These are phyloP conservation scores for Thalpophila matura DNA, from an alignment of 2,888 invertebrate species.

Conservation along the genomic window DNA sequence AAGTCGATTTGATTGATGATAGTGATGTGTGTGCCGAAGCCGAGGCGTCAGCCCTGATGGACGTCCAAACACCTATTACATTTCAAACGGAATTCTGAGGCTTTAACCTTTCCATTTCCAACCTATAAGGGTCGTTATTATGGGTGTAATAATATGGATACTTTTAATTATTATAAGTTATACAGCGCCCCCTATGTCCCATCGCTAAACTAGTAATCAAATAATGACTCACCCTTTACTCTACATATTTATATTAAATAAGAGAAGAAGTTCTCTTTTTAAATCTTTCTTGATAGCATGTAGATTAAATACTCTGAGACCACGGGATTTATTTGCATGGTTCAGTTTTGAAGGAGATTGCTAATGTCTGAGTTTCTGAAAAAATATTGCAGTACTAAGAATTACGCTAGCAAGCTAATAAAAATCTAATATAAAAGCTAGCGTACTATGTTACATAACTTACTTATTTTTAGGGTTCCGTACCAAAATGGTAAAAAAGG, in stretches of 20 bases:
- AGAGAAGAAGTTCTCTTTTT: background rate
- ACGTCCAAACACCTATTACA: slow-evolving; percentile 48
- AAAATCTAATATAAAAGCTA: background rate
- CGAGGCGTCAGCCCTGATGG: slow-evolving; percentile 50
- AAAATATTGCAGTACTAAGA: background rate
- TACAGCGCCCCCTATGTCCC: too few relatives aligned
- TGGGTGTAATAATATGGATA: background rate
- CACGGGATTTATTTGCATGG: background rate
- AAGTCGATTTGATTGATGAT: slow-evolving; percentile 81
- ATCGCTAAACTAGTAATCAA: too few relatives aligned
- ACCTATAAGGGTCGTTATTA: background rate
- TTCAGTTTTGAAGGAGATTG: background rate
- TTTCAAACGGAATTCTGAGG: slow-evolving; percentile 31
- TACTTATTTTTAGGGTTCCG: too few relatives aligned
- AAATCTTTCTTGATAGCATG: background rate
- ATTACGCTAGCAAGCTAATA: background rate
- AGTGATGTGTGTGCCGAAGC: slow-evolving; percentile 60
- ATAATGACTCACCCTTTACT: background rate
- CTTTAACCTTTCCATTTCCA: slow-evolving; percentile 10
- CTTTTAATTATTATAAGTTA: too few relatives aligned
- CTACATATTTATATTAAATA: background rate
- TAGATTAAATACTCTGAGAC: background rate
- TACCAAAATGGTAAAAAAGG: too few relatives aligned
- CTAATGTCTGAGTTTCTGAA: background rate
- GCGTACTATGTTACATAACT: background rate